These are phyloP conservation scores for Aproaerema taeniolella DNA, from an alignment of 2,888 invertebrate species.

Conservation along the genomic window DNA sequence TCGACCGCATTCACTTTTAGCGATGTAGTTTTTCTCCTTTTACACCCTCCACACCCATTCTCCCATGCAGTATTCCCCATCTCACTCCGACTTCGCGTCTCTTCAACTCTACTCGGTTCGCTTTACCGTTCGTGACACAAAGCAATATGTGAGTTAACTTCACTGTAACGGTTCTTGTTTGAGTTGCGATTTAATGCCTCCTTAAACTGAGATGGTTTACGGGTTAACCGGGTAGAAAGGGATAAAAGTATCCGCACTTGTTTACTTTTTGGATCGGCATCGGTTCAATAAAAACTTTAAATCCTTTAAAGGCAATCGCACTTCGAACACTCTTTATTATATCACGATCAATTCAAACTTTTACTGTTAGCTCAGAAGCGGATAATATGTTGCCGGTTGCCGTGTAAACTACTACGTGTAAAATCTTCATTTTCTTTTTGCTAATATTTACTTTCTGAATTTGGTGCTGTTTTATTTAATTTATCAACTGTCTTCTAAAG, in stretches of 20 bases:
- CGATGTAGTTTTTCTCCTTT: constrained; percentile 76
- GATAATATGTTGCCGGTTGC: no score
- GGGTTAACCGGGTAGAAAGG: constrained; percentile 72
- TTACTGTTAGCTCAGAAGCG: no score
- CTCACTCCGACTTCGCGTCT: constrained; percentile 55
- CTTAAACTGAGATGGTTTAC: constrained; percentile 77
- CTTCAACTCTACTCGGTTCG: constrained; percentile 57
- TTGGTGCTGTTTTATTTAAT: no score
- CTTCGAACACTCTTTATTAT: constrained; percentile 33
- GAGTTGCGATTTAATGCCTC: constrained; percentile 78
- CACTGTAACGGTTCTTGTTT: constrained; percentile 76
- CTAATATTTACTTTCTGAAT: no score
- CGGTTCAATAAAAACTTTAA: constrained; percentile 64
- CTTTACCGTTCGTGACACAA: constrained; percentile 75
- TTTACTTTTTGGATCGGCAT: constrained; percentile 64
- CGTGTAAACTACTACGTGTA: no score
- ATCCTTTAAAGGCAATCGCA: constrained; percentile 50
- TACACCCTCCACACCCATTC: constrained; percentile 71
- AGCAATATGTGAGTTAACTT: constrained; percentile 77
- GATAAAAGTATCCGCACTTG: constrained; percentile 67
- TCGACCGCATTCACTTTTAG: constrained; percentile 78
- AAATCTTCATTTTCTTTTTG: no score
- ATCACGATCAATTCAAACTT: constrained; percentile 25
- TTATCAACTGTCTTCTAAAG: no score
- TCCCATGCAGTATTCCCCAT: constrained; percentile 54